Conservation (phyloP, 35 echinoderm and acorn worm species). For the Apostichopus parvimensis region DNA sequence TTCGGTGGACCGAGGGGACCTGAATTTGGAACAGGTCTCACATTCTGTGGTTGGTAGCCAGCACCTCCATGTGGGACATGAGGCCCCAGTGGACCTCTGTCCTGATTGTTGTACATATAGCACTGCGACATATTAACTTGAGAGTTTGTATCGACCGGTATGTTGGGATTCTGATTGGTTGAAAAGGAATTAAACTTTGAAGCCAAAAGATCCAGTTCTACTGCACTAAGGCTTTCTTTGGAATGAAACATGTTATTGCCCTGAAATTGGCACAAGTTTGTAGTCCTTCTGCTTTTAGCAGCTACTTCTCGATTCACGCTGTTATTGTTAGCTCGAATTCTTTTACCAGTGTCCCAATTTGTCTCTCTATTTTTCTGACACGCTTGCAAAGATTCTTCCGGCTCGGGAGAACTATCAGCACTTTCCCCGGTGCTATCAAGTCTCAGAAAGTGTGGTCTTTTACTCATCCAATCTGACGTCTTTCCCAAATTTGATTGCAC, state of each 20-base stretch:
- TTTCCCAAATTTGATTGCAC: constrained; percentile 13
- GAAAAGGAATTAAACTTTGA: constrained; percentile 34
- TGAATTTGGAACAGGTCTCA: background rate
- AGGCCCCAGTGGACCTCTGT: background rate
- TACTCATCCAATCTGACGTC: background rate
- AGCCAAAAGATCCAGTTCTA: constrained; percentile 27
- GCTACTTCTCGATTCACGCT: background rate
- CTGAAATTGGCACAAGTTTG: background rate
- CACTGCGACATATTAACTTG: background rate
- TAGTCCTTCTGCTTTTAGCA: background rate
- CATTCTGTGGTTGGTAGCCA: background rate
- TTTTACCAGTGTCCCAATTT: background rate
- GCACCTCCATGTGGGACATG: background rate
- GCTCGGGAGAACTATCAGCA: constrained; percentile 28
- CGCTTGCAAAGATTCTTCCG: background rate
- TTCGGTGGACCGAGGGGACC: background rate
- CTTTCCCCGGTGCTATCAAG: constrained; percentile 43
- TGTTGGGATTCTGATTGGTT: background rate
- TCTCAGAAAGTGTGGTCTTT: constrained; percentile 38
- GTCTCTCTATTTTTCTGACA: background rate
- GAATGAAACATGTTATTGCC: constrained; percentile 25
- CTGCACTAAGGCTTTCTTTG: constrained; percentile 2
- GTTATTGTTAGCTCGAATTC: background rate
- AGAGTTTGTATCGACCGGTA: background rate
- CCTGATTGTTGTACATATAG: background rate